Evolutionary conservation across 2,888 invertebrate species (phyloP).

Genomic region (Dyspetes luteomarginatus): DNA sequence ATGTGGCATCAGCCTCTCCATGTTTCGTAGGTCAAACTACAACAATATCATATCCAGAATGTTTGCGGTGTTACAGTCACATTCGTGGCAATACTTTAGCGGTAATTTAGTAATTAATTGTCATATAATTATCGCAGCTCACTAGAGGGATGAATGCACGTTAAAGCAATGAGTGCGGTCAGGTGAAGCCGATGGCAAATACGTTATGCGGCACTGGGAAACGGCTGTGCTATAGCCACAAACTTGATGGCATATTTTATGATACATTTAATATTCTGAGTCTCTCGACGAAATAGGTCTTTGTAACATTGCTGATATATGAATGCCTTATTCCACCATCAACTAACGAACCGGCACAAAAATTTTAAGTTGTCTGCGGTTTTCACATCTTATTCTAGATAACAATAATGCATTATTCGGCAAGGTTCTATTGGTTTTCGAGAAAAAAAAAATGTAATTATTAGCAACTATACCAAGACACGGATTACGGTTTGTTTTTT

Average conservation of each 20-base stretch:
- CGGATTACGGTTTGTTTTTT: too few species aligned
- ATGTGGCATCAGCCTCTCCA: background rate
- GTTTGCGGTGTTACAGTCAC: background rate
- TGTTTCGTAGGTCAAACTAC: slow-evolving; percentile 20
- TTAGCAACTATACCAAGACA: too few species aligned
- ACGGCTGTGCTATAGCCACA: background rate
- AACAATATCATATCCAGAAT: background rate
- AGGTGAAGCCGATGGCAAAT: slow-evolving; percentile 18
- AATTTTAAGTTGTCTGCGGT: too few species aligned
- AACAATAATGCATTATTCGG: too few species aligned
- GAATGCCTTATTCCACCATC: background rate
- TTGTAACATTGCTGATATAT: slow-evolving; percentile 20
- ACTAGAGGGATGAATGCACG: slow-evolving; percentile 11
- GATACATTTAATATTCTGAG: slow-evolving; percentile 43
- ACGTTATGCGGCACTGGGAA: slow-evolving; percentile 35
- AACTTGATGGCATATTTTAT: slow-evolving; percentile 43
- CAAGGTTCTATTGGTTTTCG: too few species aligned
- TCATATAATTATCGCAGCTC: slow-evolving; percentile 41
- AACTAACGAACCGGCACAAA: too few species aligned
- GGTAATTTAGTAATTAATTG: slow-evolving; percentile 52
- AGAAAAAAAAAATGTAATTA: too few species aligned
- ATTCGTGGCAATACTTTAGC: slow-evolving; percentile 33
- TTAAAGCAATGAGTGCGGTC: slow-evolving; percentile 48
- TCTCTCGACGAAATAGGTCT: background rate
- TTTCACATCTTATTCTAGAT: too few species aligned